phyloP scores from a whole-genome alignment of 2,797 vertebrate species.

The Labeo calbasu region DNA sequence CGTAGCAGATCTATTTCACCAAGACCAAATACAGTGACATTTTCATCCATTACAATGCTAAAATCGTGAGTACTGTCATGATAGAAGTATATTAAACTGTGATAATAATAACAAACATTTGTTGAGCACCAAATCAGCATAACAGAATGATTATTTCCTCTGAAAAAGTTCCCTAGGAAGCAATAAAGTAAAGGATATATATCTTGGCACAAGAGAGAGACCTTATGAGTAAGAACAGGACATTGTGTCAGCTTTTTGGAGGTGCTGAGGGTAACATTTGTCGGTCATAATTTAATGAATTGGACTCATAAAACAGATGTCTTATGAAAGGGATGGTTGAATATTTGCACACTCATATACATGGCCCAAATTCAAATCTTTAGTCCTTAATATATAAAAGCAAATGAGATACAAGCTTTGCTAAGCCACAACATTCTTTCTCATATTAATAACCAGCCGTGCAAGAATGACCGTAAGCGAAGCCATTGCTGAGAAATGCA shows the following conservation, averaged over 20 bases:
- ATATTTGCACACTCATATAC: neutral
- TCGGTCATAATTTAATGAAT: constrained; percentile 6
- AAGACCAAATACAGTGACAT: too few species aligned
- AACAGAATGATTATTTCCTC: neutral
- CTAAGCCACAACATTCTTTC: constrained; percentile 15
- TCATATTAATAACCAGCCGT: neutral
- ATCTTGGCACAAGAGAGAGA: constrained; percentile 1
- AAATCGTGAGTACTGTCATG: too few species aligned
- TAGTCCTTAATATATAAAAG: neutral
- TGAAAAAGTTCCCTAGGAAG: neutral
- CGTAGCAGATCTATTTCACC: too few species aligned
- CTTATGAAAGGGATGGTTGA: neutral
- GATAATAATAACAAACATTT: too few species aligned
- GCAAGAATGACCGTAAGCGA: constrained; percentile 25
- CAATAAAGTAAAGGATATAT: neutral
- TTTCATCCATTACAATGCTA: too few species aligned
- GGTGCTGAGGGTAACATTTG: neutral
- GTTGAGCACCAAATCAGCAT: too few species aligned
- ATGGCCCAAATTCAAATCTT: neutral
- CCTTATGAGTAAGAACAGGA: neutral
- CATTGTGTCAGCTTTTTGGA: constrained; percentile 1
- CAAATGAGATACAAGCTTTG: neutral
- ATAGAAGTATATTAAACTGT: too few species aligned
- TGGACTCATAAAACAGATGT: constrained; percentile 1
- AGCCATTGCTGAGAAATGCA: constrained; percentile 29